These are phyloP conservation scores for Hydraecia micacea DNA, from an alignment of 2,888 invertebrate genomes.

Conservation along the genomic window DNA sequence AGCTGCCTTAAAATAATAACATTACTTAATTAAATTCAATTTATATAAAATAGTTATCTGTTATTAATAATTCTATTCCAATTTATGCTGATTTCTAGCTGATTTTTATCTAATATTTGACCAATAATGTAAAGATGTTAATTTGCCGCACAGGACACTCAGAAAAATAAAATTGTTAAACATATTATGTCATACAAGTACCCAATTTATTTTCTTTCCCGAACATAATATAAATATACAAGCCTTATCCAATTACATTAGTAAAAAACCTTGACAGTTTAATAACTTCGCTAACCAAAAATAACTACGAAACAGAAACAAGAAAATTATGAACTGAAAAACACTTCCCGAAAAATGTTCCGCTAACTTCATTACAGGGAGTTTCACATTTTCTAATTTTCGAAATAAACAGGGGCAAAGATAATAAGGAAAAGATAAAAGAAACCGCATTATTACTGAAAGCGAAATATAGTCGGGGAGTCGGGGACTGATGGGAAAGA, in stretches of 20 bases:
- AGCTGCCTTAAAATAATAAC: too few species aligned
- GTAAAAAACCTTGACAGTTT: conserved; percentile 33
- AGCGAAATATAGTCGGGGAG: conserved; percentile 64
- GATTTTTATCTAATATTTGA: too few species aligned
- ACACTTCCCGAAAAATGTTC: conserved; percentile 33
- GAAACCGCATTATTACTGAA: conserved; percentile 65
- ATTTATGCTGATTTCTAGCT: too few species aligned
- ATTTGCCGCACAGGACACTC: neutral
- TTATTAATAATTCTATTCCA: too few species aligned
- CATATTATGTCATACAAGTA: too few species aligned
- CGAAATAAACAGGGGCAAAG: conserved; percentile 65
- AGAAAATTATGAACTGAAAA: conserved; percentile 46
- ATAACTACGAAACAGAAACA: conserved; percentile 23
- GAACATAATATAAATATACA: conserved; percentile 1
- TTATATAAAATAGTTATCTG: too few species aligned
- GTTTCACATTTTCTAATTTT: conserved; percentile 62
- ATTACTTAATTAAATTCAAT: too few species aligned
- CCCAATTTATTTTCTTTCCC: neutral
- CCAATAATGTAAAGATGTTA: too few species aligned
- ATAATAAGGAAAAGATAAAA: conserved; percentile 71
- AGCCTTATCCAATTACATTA: conserved; percentile 15
- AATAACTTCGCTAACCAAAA: conserved; percentile 22
- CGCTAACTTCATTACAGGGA: conserved; percentile 53
- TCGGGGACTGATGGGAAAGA: conserved; percentile 46
- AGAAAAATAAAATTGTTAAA: too few species aligned